These are phyloP conservation scores for Lytechinus variegatus DNA, from an alignment of 35 echinoderm and acorn worm species.

Conservation along the genomic window DNA sequence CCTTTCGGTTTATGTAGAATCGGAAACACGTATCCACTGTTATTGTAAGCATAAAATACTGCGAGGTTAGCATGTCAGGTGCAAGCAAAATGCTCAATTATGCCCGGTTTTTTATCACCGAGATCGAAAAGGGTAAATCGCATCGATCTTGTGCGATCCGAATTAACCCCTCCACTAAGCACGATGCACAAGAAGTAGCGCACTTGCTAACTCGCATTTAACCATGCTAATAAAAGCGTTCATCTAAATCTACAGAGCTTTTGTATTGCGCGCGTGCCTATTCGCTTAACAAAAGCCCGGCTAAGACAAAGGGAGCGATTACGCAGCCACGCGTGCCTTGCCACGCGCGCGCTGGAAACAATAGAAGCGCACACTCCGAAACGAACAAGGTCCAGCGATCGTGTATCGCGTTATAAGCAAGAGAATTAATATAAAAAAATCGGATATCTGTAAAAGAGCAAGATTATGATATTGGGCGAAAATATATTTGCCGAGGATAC, in stretches of 20 bases:
- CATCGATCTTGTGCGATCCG: neutral
- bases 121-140: neutral
- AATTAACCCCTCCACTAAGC: neutral
- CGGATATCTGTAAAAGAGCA: neutral
- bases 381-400: neutral
- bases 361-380: neutral
- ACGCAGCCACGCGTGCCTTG: constrained; percentile 21
- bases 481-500: neutral
- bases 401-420: neutral
- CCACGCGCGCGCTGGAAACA: constrained; percentile 31
- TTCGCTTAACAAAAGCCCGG: neutral
- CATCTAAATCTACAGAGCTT: constrained; percentile 28
- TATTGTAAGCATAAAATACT: too few species aligned
- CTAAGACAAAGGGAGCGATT: constrained; percentile 42
- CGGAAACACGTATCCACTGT: neutral
- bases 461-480: constrained; percentile 7
- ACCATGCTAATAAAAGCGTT: neutral
- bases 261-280: neutral
- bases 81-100: neutral
- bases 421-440: neutral
- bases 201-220: neutral
- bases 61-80: neutral
- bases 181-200: neutral
- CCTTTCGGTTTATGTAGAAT: neutral
- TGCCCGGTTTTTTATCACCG: constrained; percentile 7